Conservation (phyloP, 2,797 vertebrate genomes). For the Cetoscarus ocellatus region DNA sequence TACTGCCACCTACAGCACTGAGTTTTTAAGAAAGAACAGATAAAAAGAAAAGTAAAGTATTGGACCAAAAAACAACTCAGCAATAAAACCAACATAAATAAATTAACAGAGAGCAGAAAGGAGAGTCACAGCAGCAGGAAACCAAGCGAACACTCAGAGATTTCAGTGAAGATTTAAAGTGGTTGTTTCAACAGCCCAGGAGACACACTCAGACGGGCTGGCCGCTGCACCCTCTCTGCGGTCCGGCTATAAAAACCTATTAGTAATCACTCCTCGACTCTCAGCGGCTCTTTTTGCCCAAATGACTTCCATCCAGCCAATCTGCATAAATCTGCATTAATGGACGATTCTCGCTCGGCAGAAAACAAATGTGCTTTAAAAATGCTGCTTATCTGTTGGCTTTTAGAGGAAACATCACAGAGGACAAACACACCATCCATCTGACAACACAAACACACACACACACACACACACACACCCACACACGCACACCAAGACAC, state of each 20-base stretch:
- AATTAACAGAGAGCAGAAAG: slow-evolving; percentile 44
- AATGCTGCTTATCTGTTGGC: slow-evolving; percentile 42
- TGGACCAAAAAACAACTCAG: slow-evolving; percentile 13
- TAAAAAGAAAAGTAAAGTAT: slow-evolving; percentile 4
- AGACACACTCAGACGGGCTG: slow-evolving; percentile 28
- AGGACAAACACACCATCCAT: slow-evolving; percentile 6
- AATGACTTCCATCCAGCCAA: slow-evolving; percentile 71
- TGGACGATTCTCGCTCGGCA: slow-evolving; percentile 53
- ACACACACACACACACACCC: no score
- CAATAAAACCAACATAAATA: slow-evolving; percentile 54
- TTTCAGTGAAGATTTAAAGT: slow-evolving; percentile 55
- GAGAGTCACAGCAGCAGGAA: slow-evolving; percentile 41
- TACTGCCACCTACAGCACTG: slow-evolving; percentile 7
- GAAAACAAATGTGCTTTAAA: slow-evolving; percentile 71
- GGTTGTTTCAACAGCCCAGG: slow-evolving; percentile 38
- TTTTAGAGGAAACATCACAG: slow-evolving; percentile 40
- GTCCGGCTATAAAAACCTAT: slow-evolving; percentile 67
- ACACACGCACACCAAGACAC: slow-evolving; percentile 3
- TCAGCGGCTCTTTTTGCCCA: slow-evolving; percentile 68
- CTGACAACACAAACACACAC: slow-evolving; percentile 12
- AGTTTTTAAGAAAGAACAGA: neutral
- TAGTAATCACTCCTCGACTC: slow-evolving; percentile 74
- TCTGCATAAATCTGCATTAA: slow-evolving; percentile 79
- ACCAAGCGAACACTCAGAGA: slow-evolving; percentile 23
- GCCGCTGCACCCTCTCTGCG: slow-evolving; percentile 44